Percentiles rank a stretch among this genome's conserved stretches.
These are phyloP conservation scores for Rhabdophis nuchalis DNA, from an alignment of 2,797 vertebrate genomes.

Conservation along the genomic window DNA sequence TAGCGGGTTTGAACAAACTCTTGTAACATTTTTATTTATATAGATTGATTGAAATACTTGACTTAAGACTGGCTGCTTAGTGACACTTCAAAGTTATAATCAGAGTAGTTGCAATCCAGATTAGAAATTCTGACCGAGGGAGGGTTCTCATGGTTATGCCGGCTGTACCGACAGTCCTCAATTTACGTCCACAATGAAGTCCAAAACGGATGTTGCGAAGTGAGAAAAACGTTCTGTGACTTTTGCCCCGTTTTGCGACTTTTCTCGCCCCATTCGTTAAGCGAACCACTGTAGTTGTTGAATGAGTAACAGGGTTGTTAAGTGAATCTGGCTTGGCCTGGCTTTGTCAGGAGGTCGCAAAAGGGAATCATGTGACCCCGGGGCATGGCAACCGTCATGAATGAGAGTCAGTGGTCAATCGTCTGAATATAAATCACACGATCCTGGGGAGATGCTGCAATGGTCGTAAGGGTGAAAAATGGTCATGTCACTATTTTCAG, in stretches of 20 bases:
- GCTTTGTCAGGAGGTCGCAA: no score
- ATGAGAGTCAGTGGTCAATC: no score
- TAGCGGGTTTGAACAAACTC: no score
- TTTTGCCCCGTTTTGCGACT: not conserved
- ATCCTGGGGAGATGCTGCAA: not conserved
- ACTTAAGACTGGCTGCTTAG: not conserved
- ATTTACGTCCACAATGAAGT: not conserved
- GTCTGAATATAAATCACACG: not conserved
- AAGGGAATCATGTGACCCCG: no score
- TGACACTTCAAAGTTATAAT: not conserved
- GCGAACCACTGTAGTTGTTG: rapidly evolving
- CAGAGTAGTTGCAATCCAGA: not conserved
- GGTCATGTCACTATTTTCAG: no score
- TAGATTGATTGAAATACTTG: not conserved
- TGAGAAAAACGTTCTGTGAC: not conserved
- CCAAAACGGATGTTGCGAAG: not conserved
- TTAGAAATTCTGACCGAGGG: not conserved
- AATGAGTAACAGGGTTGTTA: not conserved
- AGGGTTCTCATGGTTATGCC: not conserved
- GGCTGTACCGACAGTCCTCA: not conserved
- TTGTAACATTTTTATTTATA: no score
- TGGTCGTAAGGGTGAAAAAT: no score
- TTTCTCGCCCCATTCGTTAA: not conserved
- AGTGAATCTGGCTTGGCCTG: no score
- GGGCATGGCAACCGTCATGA: no score